A percentile compares a stretch with the other conserved stretches of the same genome.
Conservation (phyloP, 2,113 vertebrate genomes). For the Dinomys branickii region DNA sequence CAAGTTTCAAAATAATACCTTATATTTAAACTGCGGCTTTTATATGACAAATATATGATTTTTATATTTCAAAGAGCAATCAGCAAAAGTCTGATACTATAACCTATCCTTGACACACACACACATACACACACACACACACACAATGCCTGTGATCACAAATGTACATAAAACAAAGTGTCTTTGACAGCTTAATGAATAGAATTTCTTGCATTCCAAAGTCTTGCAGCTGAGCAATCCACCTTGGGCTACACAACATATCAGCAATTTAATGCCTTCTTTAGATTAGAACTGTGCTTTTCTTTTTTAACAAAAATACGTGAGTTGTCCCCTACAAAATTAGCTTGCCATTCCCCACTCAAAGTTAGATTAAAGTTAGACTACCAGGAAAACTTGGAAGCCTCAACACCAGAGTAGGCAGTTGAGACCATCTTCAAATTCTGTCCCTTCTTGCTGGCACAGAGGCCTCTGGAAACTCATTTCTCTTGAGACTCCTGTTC, state of each 20-base stretch:
- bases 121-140: background rate
- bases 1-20: constrained; percentile 64
- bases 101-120: background rate
- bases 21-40: constrained; percentile 62
- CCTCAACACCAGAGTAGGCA: background rate
- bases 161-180: constrained; percentile 59
- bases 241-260: background rate
- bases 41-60: constrained; percentile 57
- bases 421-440: constrained; percentile 19
- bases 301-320: constrained; percentile 47
- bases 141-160: background rate
- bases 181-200: constrained; percentile 62
- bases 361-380: background rate
- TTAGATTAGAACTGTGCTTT: constrained; percentile 18
- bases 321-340: background rate
- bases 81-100: constrained; percentile 55
- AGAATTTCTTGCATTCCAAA: constrained; percentile 28
- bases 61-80: constrained; percentile 65
- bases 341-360: background rate
- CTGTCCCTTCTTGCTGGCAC: background rate
- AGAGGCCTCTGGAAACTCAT: background rate
- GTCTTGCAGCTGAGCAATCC: background rate
- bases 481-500: constrained; percentile 5
- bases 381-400: background rate
- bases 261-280: constrained; percentile 11